Percentiles rank a stretch among this genome's conserved stretches.
Conservation (phyloP, 2,113 vertebrate genomes). For the Phalacrocorax brasilianus region DNA sequence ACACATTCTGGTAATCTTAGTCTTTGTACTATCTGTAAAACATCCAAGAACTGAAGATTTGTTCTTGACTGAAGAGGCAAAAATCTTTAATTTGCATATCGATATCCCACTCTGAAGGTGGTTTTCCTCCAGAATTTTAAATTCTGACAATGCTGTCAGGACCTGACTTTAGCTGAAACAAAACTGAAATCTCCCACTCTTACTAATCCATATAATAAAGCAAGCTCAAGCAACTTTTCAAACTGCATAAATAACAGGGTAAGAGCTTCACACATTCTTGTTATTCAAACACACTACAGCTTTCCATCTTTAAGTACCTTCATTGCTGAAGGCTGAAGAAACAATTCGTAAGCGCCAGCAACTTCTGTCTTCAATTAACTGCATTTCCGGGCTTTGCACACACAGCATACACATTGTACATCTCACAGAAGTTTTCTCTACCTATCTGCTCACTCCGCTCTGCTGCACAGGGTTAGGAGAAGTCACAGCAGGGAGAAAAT, state of each 20-base stretch:
- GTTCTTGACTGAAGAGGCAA: background rate
- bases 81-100: background rate
- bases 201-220: background rate
- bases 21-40: background rate
- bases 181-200: background rate
- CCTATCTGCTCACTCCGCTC: background rate
- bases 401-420: background rate
- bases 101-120: background rate
- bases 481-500: background rate
- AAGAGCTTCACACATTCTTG: background rate
- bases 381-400: background rate
- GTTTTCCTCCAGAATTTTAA: background rate
- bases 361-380: background rate
- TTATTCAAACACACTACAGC: background rate
- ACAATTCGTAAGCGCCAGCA: background rate
- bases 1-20: background rate
- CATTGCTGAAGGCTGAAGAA: background rate
- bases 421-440: background rate
- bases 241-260: background rate
- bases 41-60: background rate
- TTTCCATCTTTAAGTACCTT: background rate
- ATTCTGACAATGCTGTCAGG: background rate
- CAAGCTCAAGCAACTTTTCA: background rate
- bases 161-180: background rate
- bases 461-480: background rate